phyloP scores from a whole-genome alignment of 2,888 invertebrate species.

The Xestobium rufovillosum region DNA sequence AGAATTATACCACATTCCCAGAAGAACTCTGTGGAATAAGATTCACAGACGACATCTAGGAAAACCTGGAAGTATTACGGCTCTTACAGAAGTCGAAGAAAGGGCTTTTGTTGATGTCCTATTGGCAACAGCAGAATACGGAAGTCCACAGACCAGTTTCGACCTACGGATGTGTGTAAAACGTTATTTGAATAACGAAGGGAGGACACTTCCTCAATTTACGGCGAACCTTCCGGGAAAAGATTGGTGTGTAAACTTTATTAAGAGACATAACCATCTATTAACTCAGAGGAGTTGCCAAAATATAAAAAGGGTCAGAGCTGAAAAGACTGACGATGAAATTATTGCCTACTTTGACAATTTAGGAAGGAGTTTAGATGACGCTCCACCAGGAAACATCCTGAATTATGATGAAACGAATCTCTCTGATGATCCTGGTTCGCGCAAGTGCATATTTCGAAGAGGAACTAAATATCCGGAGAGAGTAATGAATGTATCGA shows the following conservation, averaged over 20 bases:
- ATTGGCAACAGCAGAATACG: slow-evolving; percentile 11
- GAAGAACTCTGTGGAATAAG: neutral
- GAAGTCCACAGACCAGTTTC: slow-evolving; percentile 1
- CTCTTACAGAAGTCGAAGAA: slow-evolving; percentile 14
- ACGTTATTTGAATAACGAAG: neutral
- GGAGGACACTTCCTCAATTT: neutral
- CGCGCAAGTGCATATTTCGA: slow-evolving; percentile 20
- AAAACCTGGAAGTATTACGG: slow-evolving; percentile 9
- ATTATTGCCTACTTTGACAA: slow-evolving; percentile 18
- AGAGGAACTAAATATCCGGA: slow-evolving; percentile 29
- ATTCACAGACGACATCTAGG: neutral
- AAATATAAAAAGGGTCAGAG: slow-evolving; percentile 20
- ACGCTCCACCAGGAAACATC: slow-evolving; percentile 21
- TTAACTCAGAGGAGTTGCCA: slow-evolving; percentile 14
- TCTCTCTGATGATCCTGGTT: slow-evolving; percentile 31
- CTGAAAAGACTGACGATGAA: slow-evolving; percentile 14
- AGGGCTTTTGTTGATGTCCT: slow-evolving; percentile 8
- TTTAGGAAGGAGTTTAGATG: slow-evolving; percentile 11
- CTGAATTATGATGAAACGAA: slow-evolving; percentile 27
- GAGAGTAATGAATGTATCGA: slow-evolving; percentile 26
- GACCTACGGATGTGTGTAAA: slow-evolving; percentile 12
- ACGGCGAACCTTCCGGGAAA: neutral
- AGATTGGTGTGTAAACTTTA: neutral
- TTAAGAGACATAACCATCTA: slow-evolving; percentile 10
- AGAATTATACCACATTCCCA: neutral